Base-by-base conservation (phyloP, 2,113 vertebrate genomes). In the Struthio camelus region DNA sequence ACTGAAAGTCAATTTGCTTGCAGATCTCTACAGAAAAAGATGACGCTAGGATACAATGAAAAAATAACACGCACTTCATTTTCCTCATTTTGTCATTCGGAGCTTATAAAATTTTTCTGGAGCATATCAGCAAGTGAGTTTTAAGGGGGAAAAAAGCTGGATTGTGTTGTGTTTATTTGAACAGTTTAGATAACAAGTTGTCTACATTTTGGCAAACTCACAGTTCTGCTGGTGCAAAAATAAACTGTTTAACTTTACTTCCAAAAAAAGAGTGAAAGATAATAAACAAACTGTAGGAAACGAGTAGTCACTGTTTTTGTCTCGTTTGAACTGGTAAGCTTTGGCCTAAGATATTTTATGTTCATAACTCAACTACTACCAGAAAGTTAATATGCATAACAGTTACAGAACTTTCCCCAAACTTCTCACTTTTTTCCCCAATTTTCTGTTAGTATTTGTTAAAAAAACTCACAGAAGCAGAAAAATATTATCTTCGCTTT, bases 1-100 rank as follows among this genome's bases (percentile, higher is more conserved):
- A 67, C 51, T 83, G 89, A 80, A 97, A 94, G 95, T 83, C 87
- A 95, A 97, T 95, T 96, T 97, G 42, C 72, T 94, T 91, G 93
- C 89, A 97, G 94, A 96, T 95, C 87, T 75, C 64, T 83, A 59
- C 59, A 90, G 89, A 90, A 93, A 80, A 95, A 91, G 76, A 80
- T 2, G 11, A 62, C 42, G 46, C 36, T 50, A 11, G 59, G 82
- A 75, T 85, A 70, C 62, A 95, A 80, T 54, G 79, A 85, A 82
- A 34, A 94, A 95, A 93, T 48, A 87, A 42, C 34, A 72, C 14
- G 67, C 64, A 69, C 64, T 64, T 85, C 0, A 0, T 89, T 94
- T 94, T 65, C 59, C 48, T 81, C 23, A 9, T 92, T 95, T 92
- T 87, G 65, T 83, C 78, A 85, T 85, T 91, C 71, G 64, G 30